Evolutionary conservation across 2,888 invertebrate genomes (phyloP).

Genomic region (Parnassius mnemosyne): DNA sequence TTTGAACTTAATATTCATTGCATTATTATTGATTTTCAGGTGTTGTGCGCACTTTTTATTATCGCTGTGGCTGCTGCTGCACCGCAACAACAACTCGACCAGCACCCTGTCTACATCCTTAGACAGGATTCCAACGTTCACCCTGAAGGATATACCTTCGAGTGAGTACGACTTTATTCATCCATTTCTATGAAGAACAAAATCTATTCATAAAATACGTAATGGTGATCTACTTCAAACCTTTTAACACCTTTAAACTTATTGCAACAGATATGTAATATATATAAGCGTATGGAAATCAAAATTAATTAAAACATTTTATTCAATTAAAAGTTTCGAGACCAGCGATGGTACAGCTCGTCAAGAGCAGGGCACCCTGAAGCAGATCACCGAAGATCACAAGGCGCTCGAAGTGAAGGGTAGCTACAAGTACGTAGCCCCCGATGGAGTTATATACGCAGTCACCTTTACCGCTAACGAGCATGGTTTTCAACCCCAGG

Average conservation of each 20-base stretch:
- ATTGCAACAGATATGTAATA: too few species aligned
- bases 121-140: constrained; percentile 58
- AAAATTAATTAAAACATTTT: background rate
- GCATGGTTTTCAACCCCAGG: constrained; percentile 79
- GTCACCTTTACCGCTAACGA: constrained; percentile 80
- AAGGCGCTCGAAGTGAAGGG: constrained; percentile 76
- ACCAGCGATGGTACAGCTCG: constrained; percentile 77
- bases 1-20: too few species aligned
- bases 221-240: too few species aligned
- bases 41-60: constrained; percentile 53
- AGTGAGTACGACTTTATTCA: constrained; percentile 46
- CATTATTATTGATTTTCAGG: constrained; percentile 35
- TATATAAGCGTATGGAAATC: too few species aligned
- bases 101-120: constrained; percentile 53
- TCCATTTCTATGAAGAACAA: background rate
- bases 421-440: constrained; percentile 74
- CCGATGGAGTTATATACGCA: constrained; percentile 77
- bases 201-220: too few species aligned
- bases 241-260: too few species aligned
- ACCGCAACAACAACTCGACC: constrained; percentile 47
- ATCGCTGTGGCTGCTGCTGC: constrained; percentile 52
- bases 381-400: constrained; percentile 74
- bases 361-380: constrained; percentile 75
- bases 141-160: constrained; percentile 62
- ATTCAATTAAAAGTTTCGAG: constrained; percentile 54